These are phyloP conservation scores for Trinorchestia longiramus DNA, from an alignment of 1,140 invertebrate species.

Conservation along the genomic window DNA sequence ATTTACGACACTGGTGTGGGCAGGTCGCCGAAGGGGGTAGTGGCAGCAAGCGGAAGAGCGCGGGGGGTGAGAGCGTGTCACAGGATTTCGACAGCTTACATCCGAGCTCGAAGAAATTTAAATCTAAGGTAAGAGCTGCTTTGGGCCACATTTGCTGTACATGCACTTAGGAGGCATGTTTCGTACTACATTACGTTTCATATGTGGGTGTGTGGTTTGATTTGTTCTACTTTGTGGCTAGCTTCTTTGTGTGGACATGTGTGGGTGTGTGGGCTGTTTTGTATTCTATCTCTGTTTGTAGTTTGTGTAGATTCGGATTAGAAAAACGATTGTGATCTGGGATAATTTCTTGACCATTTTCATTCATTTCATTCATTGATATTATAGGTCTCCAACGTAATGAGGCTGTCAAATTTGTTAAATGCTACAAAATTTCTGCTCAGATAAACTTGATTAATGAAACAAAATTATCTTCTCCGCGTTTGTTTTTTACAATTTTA, in stretches of 20 bases:
- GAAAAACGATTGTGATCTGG: neutral
- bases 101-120: constrained; percentile 3
- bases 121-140: constrained; percentile 19
- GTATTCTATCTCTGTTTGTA: neutral
- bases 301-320: neutral
- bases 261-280: neutral
- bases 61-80: neutral
- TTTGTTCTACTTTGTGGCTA: too few relatives aligned
- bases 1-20: too few relatives aligned
- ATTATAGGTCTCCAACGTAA: neutral
- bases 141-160: neutral
- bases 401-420: neutral
- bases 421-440: too few relatives aligned
- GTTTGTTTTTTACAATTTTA: neutral
- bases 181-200: too few relatives aligned
- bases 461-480: neutral
- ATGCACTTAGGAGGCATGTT: neutral
- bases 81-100: neutral
- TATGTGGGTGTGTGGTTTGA: too few relatives aligned
- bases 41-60: constrained; percentile 16
- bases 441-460: neutral
- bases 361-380: neutral
- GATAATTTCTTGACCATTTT: neutral
- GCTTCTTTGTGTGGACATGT: neutral
- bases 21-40: constrained; percentile 9